Base-by-base conservation (phyloP, 1,140 invertebrate genomes). In the Pteromalus puparum region DNA sequence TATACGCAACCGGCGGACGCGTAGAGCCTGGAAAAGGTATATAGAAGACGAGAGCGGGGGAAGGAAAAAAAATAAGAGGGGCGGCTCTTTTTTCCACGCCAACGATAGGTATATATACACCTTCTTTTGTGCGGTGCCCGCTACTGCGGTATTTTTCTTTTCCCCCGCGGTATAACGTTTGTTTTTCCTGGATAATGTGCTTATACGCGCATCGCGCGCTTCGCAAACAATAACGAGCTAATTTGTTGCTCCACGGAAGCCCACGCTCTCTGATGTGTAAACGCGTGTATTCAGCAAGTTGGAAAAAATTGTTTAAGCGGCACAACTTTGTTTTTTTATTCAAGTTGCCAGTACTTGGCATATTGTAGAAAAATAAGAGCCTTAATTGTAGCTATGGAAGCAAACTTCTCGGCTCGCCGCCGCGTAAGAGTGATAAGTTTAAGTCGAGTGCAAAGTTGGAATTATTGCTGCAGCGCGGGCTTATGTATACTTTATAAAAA, bases 61-160 rank as follows among this genome's bases (percentile, higher is more conserved):
- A 24, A 61, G 15, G 81, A 78, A 75, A 81, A 53, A 81, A 15
- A 61, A n/a, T 61, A 61, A n/a, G 53, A 18, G 53, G 79, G n/a
- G n/a, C 34, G 30, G 42, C 48, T 61, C 21, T 30, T 77, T 79
- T 79, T 79, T 79, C 77, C 34, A 79, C 77, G 77, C 61, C 67
- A 30, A 12, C 38, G 38, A 7, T 7, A 42, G 1, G 38, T 34
- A 42, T 34, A 34, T 34, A 34, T 28, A 61, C 26, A 42, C 67
- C 46, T 81, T 81, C 61, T 81, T 81, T 81, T 68, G 79, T 30
- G 24, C 26, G 18, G n/a, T n/a, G 75, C 24, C 3, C 38, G 18
- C 10, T 26, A 42, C 15, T 82, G 68, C n/a, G 26, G 46, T 82
- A n/a, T 82, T 68, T 61, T 82, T 74, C 46, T 75, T 68, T 38